Percentiles rank a stretch among this genome's conserved stretches.
Conservation (phyloP, 2,797 vertebrate genomes). For the Macropus fuliginosus region DNA sequence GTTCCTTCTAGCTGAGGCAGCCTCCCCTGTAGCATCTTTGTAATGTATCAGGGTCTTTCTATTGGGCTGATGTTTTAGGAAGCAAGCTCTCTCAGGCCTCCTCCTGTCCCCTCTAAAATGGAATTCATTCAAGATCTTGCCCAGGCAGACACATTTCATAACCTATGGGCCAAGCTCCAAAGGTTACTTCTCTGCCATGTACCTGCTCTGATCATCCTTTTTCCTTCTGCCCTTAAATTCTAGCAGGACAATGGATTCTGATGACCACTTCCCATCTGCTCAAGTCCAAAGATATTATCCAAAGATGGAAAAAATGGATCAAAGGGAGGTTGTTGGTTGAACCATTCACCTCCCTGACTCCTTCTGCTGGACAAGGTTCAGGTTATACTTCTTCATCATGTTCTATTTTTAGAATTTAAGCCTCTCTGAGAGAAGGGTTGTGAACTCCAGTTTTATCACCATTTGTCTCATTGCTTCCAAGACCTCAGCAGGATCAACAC, state of each 20-base stretch:
- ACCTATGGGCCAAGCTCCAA: background rate
- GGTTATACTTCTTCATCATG: slow-evolving; percentile 8
- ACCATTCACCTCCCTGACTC: background rate
- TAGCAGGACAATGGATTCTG: background rate
- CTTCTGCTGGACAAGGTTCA: background rate
- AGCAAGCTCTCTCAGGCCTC: background rate
- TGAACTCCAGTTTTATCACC: slow-evolving; percentile 11
- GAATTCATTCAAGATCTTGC: background rate
- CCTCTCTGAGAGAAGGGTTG: background rate
- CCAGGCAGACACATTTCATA: background rate
- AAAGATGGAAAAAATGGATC: background rate
- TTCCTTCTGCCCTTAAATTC: background rate
- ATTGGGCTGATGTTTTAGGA: background rate
- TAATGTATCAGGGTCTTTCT: background rate
- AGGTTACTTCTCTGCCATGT: background rate
- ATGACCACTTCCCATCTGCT: background rate
- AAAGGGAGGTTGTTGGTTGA: background rate
- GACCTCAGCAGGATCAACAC: background rate
- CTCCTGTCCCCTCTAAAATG: background rate
- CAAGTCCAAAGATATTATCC: background rate
- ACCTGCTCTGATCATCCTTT: background rate
- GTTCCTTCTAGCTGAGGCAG: background rate
- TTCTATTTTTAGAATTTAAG: slow-evolving; percentile 24
- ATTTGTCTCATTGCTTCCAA: background rate
- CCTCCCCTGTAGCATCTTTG: background rate